Evolutionary conservation across 2,888 invertebrate genomes (phyloP).

Genomic region (Psylliodes chrysocephalus): DNA sequence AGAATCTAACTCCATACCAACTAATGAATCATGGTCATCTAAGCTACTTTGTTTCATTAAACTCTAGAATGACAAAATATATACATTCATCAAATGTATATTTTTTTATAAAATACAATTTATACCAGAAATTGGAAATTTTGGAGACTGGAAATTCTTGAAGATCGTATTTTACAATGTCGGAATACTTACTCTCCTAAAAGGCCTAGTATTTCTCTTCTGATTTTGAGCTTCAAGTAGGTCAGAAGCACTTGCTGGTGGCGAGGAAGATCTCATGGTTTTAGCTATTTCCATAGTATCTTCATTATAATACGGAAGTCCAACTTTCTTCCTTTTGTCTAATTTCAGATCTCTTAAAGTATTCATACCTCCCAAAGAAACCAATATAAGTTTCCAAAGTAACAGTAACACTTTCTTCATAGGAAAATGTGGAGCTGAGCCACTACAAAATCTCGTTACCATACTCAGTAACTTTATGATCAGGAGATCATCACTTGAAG

Average conservation of each 20-base stretch:
- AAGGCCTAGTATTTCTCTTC: constrained; percentile 76
- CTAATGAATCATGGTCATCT: constrained; percentile 77
- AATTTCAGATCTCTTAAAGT: constrained; percentile 82
- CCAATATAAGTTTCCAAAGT: constrained; percentile 94
- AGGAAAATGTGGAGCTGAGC: constrained; percentile 95
- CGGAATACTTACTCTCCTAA: constrained; percentile 70
- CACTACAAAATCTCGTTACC: constrained; percentile 97
- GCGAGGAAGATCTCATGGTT: constrained; percentile 94
- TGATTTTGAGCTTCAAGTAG: constrained; percentile 87
- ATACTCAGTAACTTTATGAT: constrained; percentile 92
- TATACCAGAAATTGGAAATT: no score
- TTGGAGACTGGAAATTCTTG: no score
- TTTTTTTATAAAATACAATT: no score
- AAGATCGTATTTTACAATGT: no score
- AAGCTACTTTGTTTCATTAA: constrained; percentile 93
- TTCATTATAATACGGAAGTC: constrained; percentile 83
- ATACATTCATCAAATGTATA: no score
- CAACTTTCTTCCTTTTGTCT: constrained; percentile 73
- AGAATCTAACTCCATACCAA: constrained; percentile 75
- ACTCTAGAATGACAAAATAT: constrained; percentile 65
- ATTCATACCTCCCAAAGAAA: constrained; percentile 92
- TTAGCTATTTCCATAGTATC: constrained; percentile 95
- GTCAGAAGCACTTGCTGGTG: constrained; percentile 92
- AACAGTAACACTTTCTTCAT: constrained; percentile 96
- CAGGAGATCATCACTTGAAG: constrained; percentile 82